A percentile compares a stretch with the other conserved stretches of the same genome.
Evolutionary conservation across 1,140 invertebrate species (phyloP).

Genomic region (Mactra quadrangularis): DNA sequence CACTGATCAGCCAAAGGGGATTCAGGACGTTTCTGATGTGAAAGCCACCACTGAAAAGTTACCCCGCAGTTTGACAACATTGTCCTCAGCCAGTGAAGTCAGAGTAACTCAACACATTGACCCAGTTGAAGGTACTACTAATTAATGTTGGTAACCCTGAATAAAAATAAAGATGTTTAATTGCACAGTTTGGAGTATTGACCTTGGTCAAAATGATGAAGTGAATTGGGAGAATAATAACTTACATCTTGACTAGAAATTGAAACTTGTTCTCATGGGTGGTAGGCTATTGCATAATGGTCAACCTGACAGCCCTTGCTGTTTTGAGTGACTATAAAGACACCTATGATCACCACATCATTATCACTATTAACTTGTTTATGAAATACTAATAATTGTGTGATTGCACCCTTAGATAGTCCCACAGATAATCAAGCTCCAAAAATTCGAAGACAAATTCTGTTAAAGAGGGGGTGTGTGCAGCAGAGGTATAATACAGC

Average conservation of each 20-base stretch:
- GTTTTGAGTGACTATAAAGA: neutral
- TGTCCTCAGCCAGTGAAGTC: constrained; percentile 11
- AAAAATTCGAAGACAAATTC: no score
- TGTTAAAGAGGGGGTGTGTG: no score
- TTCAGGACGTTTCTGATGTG: constrained; percentile 5
- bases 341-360: neutral
- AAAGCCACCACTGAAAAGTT: neutral
- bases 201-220: neutral
- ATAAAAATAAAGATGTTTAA: neutral
- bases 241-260: neutral
- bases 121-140: constrained; percentile 20
- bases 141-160: neutral
- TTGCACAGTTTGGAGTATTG: neutral
- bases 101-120: constrained; percentile 37
- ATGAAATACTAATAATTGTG: no score
- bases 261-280: neutral
- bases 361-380: no score
- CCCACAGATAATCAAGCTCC: no score
- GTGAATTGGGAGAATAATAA: neutral
- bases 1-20: no score
- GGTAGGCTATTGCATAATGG: neutral
- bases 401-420: no score
- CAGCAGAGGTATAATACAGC: no score
- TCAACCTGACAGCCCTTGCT: neutral
- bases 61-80: constrained; percentile 17